Conservation (phyloP, 2,888 invertebrate species). For the Rotaria sp. region DNA sequence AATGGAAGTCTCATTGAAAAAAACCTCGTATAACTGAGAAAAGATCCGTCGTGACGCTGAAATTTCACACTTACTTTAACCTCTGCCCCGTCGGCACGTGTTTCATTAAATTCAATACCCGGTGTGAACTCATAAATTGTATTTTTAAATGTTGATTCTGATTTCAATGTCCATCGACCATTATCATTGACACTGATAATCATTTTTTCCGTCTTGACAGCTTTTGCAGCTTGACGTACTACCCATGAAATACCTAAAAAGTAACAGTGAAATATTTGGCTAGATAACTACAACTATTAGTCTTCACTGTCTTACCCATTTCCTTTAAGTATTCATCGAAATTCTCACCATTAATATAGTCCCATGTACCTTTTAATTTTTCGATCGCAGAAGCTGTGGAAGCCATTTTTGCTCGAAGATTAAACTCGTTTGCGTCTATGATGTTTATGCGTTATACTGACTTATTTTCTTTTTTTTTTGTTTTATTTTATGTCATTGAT, state of each 20-base stretch:
- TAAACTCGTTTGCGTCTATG: background rate
- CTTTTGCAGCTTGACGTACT: background rate
- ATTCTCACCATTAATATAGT: background rate
- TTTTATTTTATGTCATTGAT: background rate
- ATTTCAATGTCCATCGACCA: background rate
- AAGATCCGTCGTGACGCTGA: no score
- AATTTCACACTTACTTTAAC: background rate
- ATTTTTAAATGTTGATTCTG: background rate
- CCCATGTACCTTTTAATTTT: constrained; percentile 4
- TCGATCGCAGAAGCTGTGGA: background rate
- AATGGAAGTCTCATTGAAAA: no score
- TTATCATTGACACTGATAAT: background rate
- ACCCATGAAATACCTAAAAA: background rate
- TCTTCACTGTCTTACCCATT: background rate
- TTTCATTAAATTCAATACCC: background rate
- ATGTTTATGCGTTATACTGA: background rate
- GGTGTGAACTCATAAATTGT: background rate
- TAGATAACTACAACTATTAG: background rate
- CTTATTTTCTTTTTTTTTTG: background rate
- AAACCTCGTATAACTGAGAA: no score
- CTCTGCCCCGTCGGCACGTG: background rate
- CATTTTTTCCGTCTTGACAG: background rate
- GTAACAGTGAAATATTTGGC: background rate
- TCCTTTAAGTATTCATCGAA: background rate
- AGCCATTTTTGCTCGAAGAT: background rate